Evolutionary conservation across 2,888 invertebrate species (phyloP), one percentile per base, ranked within the genome.

Genomic region (Erynnis tages): DNA sequence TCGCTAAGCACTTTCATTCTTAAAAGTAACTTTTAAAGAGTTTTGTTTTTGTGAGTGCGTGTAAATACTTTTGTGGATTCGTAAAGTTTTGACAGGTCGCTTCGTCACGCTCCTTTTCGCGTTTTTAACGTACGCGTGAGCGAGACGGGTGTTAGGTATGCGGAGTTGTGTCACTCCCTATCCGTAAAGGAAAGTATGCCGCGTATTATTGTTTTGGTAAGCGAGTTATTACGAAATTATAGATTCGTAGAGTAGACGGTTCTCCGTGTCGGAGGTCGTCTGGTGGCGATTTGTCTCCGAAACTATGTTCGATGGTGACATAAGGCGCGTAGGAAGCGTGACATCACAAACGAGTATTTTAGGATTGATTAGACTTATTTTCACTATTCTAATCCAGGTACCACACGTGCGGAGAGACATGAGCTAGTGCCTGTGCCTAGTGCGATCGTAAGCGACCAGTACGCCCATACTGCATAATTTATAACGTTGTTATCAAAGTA

Each of bases 191-290:
- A 85, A 85, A 85, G 84, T 83, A 67, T 83, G 80, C 76, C 78
- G 73, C 66, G 68, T 80, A 79, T 81, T 85, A 79, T 82, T 85
- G 82, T 87, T 84, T 84, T 84, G 79, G 66, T 77, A 35, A 71
- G 60, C 75, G 76, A 79, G 76, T 76, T 82, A 79, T 82, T 84
- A 79, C 76, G 80, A 82, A 81, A 84, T 78, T 62, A 64, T 65
- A 64, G 69, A 67, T 71, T 71, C 66, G 62, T 69, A 56, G 59
- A 66, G 62, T 69, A 56, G 59, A 66, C 58, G 61, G 55, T 53
- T 16, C 52, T 60, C 62, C 40, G 44, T 62, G 57, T 62, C 58
- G 54, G 70, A 70, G 74, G 69, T 73, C 69, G 57, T 44, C 49
- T 49, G 46, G 43, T 58, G 54, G 55, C 66, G 69, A 72, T 69